Conservation (phyloP, 2,113 vertebrate species). For the Hypanus sabinus region DNA sequence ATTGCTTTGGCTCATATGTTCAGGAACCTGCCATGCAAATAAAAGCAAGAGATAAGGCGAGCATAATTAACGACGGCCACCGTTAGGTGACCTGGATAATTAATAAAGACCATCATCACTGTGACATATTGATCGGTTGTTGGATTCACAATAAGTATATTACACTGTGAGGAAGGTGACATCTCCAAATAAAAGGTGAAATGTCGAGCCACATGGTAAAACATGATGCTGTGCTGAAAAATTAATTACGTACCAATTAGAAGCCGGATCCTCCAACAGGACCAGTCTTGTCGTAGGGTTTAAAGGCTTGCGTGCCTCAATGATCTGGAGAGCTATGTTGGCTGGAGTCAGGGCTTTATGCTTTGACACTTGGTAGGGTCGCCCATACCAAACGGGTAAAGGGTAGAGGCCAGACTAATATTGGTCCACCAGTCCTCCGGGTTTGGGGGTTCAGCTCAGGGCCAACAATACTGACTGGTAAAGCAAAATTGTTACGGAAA, state of each 20-base stretch:
- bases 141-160: not conserved
- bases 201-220: not conserved
- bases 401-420: too few relatives aligned
- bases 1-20: too few relatives aligned
- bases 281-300: too few relatives aligned
- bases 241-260: not conserved
- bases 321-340: too few relatives aligned
- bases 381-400: too few relatives aligned
- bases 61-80: not conserved
- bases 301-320: too few relatives aligned
- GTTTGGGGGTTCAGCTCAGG: too few relatives aligned
- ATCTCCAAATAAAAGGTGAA: not conserved
- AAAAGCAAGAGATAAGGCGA: not conserved
- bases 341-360: too few relatives aligned
- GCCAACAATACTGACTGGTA: too few relatives aligned
- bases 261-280: not conserved
- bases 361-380: too few relatives aligned
- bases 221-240: not conserved
- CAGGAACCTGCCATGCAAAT: not conserved
- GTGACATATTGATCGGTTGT: not conserved
- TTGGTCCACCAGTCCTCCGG: too few relatives aligned
- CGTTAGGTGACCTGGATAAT: not conserved
- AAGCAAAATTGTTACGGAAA: too few relatives aligned
- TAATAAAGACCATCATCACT: not conserved
- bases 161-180: not conserved